These are phyloP conservation scores for Podarcis raffonei DNA, from an alignment of 2,113 vertebrate genomes.

Conservation along the genomic window DNA sequence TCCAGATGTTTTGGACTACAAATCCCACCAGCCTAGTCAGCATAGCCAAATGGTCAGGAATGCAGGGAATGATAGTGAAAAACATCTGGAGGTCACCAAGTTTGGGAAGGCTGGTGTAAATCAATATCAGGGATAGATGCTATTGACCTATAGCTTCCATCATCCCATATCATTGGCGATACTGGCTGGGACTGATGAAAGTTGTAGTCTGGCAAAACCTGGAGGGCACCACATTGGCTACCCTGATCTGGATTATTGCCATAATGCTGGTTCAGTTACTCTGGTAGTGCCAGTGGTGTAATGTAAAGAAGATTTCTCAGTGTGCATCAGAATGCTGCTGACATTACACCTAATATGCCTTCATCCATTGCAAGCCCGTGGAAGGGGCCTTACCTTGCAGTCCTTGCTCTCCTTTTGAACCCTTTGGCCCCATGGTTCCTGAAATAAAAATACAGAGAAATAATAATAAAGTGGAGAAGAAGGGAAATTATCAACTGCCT, in stretches of 20 bases:
- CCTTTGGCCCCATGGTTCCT: conserved; percentile 66
- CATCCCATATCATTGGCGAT: neutral
- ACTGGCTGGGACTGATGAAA: neutral
- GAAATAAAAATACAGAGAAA: conserved; percentile 49
- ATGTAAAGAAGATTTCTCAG: neutral
- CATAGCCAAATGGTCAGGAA: no score
- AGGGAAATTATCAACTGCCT: no score
- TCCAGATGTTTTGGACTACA: no score
- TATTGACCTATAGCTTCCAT: neutral
- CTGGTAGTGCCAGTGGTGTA: neutral
- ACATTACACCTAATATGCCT: neutral
- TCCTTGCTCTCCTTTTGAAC: conserved; percentile 70
- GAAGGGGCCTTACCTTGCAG: conserved; percentile 64
- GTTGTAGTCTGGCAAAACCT: neutral
- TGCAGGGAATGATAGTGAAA: no score
- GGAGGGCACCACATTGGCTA: neutral
- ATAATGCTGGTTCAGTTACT: neutral
- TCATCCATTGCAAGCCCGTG: conserved; percentile 2
- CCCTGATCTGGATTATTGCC: neutral
- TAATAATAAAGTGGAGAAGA: conserved; percentile 32
- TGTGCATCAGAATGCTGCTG: neutral
- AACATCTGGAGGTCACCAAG: no score
- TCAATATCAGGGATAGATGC: no score
- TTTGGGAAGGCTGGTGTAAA: no score
- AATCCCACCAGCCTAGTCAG: no score